Evolutionary conservation across 1,140 invertebrate species (phyloP).

Genomic region (Luehdorfia chinensis): DNA sequence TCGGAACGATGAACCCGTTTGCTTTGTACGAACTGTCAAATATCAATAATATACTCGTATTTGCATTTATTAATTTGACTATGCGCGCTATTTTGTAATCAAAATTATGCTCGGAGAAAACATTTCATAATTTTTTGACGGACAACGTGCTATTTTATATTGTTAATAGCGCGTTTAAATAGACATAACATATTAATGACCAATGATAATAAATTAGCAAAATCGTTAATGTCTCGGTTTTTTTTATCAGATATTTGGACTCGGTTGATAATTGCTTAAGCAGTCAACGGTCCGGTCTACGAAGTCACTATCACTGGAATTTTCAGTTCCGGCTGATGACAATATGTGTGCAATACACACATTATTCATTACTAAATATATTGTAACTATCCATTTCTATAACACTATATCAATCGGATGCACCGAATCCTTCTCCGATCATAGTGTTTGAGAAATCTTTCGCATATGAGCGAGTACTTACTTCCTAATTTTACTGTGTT

Average conservation of each 20-base stretch:
- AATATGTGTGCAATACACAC: no score
- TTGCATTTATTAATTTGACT: constrained; percentile 14
- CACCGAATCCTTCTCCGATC: no score
- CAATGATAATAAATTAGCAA: constrained; percentile 16
- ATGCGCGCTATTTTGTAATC: not conserved
- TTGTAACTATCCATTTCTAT: no score
- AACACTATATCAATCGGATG: no score
- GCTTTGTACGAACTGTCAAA: constrained; percentile 8
- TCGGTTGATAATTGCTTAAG: no score
- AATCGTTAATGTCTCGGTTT: constrained; percentile 8
- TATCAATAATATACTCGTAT: constrained; percentile 6
- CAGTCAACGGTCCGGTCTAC: no score
- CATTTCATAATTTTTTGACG: constrained; percentile 13
- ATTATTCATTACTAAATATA: no score
- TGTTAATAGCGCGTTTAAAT: constrained; percentile 13
- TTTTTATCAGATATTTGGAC: constrained; percentile 5
- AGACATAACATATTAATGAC: constrained; percentile 15
- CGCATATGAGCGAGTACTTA: no score
- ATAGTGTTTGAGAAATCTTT: no score
- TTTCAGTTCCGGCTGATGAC: no score
- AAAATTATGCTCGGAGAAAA: constrained; percentile 10
- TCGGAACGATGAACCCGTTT: constrained; percentile 13
- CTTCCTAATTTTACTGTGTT: no score
- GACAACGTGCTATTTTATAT: constrained; percentile 6
- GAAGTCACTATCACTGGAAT: no score